Percentiles rank a stretch among this genome's conserved stretches.
These are phyloP conservation scores for Phorcus lineatus DNA, from an alignment of 2,888 invertebrate genomes.

Conservation along the genomic window DNA sequence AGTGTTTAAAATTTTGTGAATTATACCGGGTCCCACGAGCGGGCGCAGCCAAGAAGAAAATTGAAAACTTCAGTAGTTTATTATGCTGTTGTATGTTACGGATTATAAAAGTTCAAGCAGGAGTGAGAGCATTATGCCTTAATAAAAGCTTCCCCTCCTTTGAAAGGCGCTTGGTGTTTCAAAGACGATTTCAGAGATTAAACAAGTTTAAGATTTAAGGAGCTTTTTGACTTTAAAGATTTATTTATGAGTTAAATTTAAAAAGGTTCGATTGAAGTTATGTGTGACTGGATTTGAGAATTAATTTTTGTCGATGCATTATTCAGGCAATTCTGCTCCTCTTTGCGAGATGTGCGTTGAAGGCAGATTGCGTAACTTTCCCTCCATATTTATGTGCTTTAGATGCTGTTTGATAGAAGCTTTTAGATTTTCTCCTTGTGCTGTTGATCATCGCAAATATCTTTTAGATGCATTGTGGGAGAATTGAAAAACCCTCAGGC, in stretches of 20 bases:
- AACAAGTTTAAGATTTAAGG: conserved; percentile 13
- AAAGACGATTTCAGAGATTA: conserved; percentile 13
- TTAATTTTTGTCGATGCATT: conserved; percentile 1
- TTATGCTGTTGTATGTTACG: not conserved
- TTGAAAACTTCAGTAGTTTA: conserved; percentile 20
- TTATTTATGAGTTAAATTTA: conserved; percentile 14
- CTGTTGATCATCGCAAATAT: too few species aligned
- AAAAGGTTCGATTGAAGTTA: conserved; percentile 4
- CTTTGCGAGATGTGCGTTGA: not conserved
- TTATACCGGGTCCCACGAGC: not conserved
- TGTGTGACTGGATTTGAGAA: not conserved
- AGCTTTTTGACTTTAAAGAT: conserved; percentile 3
- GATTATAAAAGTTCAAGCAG: not conserved
- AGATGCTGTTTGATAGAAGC: too few species aligned
- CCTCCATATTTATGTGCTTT: not conserved
- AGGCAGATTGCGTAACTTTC: not conserved
- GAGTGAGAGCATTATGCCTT: conserved; percentile 11
- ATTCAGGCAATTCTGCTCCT: not conserved
- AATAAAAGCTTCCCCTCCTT: not conserved
- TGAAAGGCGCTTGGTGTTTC: not conserved
- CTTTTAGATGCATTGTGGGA: too few species aligned
- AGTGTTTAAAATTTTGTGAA: conserved; percentile 7
- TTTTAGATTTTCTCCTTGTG: too few species aligned
- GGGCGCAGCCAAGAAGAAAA: conserved; percentile 5
- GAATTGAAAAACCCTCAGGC: too few species aligned